Evolutionary conservation across 2,113 vertebrate species (phyloP).

Genomic region (Nothocercus julius): DNA sequence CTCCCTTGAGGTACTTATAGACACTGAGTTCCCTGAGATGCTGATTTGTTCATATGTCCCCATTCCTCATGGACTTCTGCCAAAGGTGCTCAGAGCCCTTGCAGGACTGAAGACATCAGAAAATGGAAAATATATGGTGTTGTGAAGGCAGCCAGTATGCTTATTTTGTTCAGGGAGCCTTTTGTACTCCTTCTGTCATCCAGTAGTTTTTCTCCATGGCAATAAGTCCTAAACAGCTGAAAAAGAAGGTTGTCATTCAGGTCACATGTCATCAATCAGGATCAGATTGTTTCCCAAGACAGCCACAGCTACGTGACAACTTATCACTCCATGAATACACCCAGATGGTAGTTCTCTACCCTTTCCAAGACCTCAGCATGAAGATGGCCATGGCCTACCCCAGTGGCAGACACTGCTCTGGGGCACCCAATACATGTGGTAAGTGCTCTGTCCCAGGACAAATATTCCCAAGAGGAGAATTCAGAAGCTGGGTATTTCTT

Average conservation of each 20-base stretch:
- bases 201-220: not conserved
- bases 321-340: not conserved
- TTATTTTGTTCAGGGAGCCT: not conserved
- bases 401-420: not conserved
- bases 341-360: not conserved
- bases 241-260: not conserved
- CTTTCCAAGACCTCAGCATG: not conserved
- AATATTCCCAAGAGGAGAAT: not conserved
- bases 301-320: too few species aligned
- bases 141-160: not conserved
- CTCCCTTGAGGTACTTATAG: too few species aligned
- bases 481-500: not conserved
- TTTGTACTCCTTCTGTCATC: not conserved
- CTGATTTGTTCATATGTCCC: not conserved
- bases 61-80: not conserved
- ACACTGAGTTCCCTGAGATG: not conserved
- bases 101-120: not conserved
- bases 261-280: not conserved
- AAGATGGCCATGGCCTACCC: not conserved
- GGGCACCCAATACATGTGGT: rapidly evolving
- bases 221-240: not conserved
- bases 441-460: not conserved
- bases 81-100: not conserved
- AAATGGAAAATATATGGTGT: not conserved
- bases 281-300: not conserved